phyloP scores from a whole-genome alignment of 2,888 invertebrate genomes.

The Dryobota labecula region DNA sequence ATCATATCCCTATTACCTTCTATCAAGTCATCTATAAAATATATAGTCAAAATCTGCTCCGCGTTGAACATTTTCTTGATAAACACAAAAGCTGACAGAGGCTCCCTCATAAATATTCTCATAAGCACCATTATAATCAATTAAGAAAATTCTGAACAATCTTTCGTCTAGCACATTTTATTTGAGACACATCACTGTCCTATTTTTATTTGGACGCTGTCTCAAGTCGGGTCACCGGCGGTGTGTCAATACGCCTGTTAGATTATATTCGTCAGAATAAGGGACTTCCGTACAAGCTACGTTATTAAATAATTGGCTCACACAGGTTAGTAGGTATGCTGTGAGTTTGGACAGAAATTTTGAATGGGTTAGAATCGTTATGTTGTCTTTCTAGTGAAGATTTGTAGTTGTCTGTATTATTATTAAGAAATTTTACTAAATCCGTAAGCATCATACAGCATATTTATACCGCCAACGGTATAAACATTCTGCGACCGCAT shows the following conservation, averaged over 20 bases:
- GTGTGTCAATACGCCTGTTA: conserved; percentile 60
- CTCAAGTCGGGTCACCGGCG: conserved; percentile 41
- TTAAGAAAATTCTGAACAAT: conserved; percentile 33
- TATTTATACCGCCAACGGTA: no score
- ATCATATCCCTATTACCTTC: neutral
- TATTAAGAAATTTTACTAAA: neutral
- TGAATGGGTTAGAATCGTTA: conserved; percentile 57
- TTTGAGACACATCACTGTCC: conserved; percentile 33
- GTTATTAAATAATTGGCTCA: conserved; percentile 82
- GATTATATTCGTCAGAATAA: conserved; percentile 78
- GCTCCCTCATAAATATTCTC: conserved; percentile 17
- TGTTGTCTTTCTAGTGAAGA: neutral
- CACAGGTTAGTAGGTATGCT: conserved; percentile 71
- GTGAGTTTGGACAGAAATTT: conserved; percentile 66
- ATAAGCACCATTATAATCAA: conserved; percentile 44
- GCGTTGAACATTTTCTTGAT: conserved; percentile 13
- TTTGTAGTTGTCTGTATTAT: neutral
- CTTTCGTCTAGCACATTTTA: conserved; percentile 39
- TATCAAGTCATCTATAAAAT: neutral
- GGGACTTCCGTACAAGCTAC: conserved; percentile 80
- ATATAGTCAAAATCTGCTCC: neutral
- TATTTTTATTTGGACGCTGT: conserved; percentile 48
- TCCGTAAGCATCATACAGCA: neutral
- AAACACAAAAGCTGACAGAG: neutral
- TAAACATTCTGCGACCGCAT: no score